Evolutionary conservation across 2,113 vertebrate species (phyloP).

Genomic region (Pollachius pollachius): DNA sequence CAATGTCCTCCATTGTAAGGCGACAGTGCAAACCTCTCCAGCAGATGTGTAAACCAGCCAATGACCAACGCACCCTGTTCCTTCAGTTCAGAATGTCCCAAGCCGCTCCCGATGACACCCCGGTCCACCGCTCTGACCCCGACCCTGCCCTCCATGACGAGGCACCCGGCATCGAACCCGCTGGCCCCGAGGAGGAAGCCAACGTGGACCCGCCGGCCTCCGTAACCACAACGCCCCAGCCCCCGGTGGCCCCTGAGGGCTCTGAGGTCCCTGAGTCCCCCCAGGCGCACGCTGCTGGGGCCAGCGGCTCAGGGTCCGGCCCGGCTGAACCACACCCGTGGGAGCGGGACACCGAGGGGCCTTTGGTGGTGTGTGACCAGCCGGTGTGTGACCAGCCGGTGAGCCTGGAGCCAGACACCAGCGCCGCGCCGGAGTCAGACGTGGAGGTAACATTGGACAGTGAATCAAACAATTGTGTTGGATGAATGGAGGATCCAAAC

Average conservation of each 20-base stretch:
- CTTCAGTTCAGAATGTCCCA: constrained; percentile 72
- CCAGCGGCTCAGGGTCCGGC: constrained; percentile 14
- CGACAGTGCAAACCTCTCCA: no score
- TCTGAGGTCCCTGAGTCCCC: constrained; percentile 1
- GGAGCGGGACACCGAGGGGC: constrained; percentile 34
- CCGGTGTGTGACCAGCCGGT: constrained; percentile 75
- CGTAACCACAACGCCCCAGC: constrained; percentile 7
- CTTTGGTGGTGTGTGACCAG: constrained; percentile 65
- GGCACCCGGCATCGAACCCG: constrained; percentile 14
- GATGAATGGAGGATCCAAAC: no score
- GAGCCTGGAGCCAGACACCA: constrained; percentile 63
- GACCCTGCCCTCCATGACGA: constrained; percentile 9
- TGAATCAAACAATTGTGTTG: no score
- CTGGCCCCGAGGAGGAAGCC: constrained; percentile 20
- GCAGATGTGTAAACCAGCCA: no score
- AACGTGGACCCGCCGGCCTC: constrained; percentile 12
- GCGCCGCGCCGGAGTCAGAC: constrained; percentile 36
- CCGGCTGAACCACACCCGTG: constrained; percentile 10
- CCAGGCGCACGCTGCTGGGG: background rate
- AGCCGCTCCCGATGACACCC: constrained; percentile 25
- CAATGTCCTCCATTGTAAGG: no score
- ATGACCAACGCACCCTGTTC: background rate
- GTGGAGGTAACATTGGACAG: constrained; percentile 43
- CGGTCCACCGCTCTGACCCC: constrained; percentile 28
- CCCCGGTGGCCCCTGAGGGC: constrained; percentile 22